These are phyloP conservation scores for Acomys russatus DNA, from an alignment of 2,797 vertebrate species.

Conservation along the genomic window DNA sequence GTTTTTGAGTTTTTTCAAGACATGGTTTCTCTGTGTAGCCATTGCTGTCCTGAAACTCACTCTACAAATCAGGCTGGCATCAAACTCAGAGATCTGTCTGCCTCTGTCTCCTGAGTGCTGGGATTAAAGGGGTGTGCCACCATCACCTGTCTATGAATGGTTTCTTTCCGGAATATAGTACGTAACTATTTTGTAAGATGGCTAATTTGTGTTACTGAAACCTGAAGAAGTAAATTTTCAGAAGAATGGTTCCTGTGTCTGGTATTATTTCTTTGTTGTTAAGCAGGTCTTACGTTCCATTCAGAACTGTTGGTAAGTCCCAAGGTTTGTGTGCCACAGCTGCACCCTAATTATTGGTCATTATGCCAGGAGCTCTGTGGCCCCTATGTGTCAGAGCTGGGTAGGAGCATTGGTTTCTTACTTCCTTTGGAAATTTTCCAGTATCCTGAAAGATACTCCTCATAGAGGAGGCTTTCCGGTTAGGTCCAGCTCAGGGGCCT, in stretches of 20 bases:
- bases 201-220: not conserved
- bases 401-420: not conserved
- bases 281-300: not conserved
- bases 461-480: not conserved
- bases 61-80: not conserved
- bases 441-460: not conserved
- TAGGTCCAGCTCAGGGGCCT: not conserved
- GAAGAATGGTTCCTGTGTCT: too few relatives aligned
- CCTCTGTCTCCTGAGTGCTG: not conserved
- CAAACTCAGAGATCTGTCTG: not conserved
- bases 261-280: not conserved
- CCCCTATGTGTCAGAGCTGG: too few relatives aligned
- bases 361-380: not conserved
- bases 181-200: not conserved
- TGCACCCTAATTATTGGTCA: not conserved
- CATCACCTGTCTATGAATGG: not conserved
- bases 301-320: not conserved
- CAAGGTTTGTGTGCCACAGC: not conserved
- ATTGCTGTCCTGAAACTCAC: too few relatives aligned
- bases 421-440: not conserved
- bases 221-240: not conserved
- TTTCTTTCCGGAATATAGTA: not conserved
- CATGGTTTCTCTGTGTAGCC: too few relatives aligned
- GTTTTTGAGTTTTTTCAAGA: too few relatives aligned
- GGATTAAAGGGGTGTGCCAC: not conserved